phyloP scores from a whole-genome alignment of 2,888 invertebrate species.

The Cantharis flavilabris region DNA sequence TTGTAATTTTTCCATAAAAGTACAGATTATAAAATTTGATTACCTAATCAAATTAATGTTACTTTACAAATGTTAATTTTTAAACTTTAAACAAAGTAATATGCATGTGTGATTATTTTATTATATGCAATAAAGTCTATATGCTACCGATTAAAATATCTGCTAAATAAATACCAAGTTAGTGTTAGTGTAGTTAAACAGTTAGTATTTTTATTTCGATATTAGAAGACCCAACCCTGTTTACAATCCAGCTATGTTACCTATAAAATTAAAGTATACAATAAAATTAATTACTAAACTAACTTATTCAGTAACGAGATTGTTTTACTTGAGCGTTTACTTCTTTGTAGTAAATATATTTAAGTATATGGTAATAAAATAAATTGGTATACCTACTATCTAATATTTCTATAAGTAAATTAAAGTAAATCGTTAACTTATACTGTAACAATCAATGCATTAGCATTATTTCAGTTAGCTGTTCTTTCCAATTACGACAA shows the following conservation, averaged over 20 bases:
- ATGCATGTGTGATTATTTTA: background rate
- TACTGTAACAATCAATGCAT: background rate
- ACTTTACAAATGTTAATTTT: background rate
- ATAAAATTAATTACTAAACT: background rate
- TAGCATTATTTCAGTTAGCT: background rate
- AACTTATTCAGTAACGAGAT: background rate
- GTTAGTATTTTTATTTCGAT: background rate
- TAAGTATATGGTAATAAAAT: background rate
- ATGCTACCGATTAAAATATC: background rate
- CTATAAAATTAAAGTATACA: background rate
- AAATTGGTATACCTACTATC: background rate
- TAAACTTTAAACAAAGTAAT: background rate
- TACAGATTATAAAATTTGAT: background rate
- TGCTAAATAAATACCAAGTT: background rate
- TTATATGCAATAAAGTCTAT: background rate
- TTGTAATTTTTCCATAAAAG: background rate
- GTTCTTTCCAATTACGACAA: background rate
- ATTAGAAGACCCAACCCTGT: background rate
- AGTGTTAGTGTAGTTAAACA: background rate
- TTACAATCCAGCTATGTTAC: background rate
- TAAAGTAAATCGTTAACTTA: background rate
- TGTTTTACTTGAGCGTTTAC: background rate
- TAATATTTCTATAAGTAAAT: background rate
- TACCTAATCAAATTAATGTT: background rate
- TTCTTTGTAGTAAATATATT: background rate